Percentiles rank a stretch among this genome's conserved stretches.
phyloP scores from a whole-genome alignment of 1,140 invertebrate species.

The Cylas formicarius region DNA sequence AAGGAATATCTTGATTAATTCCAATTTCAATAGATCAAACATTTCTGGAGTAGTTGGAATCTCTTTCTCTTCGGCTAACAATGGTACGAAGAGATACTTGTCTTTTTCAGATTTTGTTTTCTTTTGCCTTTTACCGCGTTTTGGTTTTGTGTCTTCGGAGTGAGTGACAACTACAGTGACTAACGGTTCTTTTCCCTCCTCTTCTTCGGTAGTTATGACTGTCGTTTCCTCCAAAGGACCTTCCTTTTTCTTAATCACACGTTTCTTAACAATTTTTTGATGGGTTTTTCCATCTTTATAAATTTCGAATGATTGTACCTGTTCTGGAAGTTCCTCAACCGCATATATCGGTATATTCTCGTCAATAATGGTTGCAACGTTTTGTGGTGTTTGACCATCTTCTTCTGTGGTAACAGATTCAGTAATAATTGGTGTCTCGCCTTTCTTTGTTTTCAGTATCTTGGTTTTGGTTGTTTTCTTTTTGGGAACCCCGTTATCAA shows the following conservation, averaged over 20 bases:
- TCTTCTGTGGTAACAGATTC: constrained; percentile 46
- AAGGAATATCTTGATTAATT: constrained; percentile 27
- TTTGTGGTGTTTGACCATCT: constrained; percentile 40
- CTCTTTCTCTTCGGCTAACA: constrained; percentile 24
- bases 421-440: constrained; percentile 28
- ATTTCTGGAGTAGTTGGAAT: constrained; percentile 22
- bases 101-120: constrained; percentile 19
- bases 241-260: constrained; percentile 36
- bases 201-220: constrained; percentile 44
- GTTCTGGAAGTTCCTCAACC: constrained; percentile 19
- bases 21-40: constrained; percentile 27
- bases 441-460: constrained; percentile 24
- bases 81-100: constrained; percentile 28
- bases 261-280: constrained; percentile 39
- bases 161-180: constrained; percentile 28
- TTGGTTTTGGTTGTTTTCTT: constrained; percentile 34
- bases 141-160: constrained; percentile 31
- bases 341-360: constrained; percentile 29
- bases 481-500: constrained; percentile 26
- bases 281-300: constrained; percentile 28
- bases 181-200: constrained; percentile 41
- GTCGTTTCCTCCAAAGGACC: constrained; percentile 42
- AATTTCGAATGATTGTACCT: constrained; percentile 23
- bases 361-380: constrained; percentile 36
- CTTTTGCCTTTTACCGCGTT: constrained; percentile 22